phyloP scores from a whole-genome alignment of 2,888 invertebrate genomes.

The Drosophila emarginata region DNA sequence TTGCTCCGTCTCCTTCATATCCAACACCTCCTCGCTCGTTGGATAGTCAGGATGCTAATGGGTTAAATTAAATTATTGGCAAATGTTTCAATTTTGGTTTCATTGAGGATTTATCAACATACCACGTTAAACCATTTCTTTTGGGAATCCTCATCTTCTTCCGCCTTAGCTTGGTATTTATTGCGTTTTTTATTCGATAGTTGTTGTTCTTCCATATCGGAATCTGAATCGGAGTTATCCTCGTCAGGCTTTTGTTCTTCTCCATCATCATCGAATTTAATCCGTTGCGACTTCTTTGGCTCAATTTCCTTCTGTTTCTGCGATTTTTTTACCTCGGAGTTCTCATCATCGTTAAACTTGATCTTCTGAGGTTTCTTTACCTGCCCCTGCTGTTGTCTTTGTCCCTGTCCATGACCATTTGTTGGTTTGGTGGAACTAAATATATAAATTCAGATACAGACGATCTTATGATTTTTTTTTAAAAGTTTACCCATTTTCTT shows the following conservation, averaged over 20 bases:
- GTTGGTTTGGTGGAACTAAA: not conserved
- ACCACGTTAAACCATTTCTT: slow-evolving; percentile 81
- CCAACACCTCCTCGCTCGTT: slow-evolving; percentile 73
- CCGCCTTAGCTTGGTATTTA: slow-evolving; percentile 48
- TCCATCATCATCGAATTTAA: slow-evolving; percentile 61
- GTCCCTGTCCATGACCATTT: slow-evolving; percentile 22
- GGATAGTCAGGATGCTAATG: slow-evolving; percentile 77
- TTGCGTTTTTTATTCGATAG: slow-evolving; percentile 42
- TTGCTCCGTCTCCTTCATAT: slow-evolving; percentile 81
- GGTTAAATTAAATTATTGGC: not conserved
- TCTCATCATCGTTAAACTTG: slow-evolving; percentile 20
- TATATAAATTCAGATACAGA: not conserved
- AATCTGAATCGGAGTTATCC: slow-evolving; percentile 36
- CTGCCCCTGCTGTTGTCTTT: slow-evolving; percentile 35
- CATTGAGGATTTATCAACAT: slow-evolving; percentile 34
- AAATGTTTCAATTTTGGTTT: not conserved
- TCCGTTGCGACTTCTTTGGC: slow-evolving; percentile 54
- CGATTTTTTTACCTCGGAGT: slow-evolving; percentile 11
- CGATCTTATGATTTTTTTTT: not conserved
- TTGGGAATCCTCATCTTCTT: slow-evolving; percentile 63
- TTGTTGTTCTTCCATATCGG: slow-evolving; percentile 23
- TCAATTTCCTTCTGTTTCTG: not conserved
- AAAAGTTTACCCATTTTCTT: not conserved
- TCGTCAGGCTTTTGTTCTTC: slow-evolving; percentile 19
- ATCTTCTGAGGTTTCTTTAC: slow-evolving; percentile 29